Evolutionary conservation across 2,113 vertebrate genomes (phyloP), one percentile per base, ranked within the genome.

Genomic region (Lepisosteus osseus): DNA sequence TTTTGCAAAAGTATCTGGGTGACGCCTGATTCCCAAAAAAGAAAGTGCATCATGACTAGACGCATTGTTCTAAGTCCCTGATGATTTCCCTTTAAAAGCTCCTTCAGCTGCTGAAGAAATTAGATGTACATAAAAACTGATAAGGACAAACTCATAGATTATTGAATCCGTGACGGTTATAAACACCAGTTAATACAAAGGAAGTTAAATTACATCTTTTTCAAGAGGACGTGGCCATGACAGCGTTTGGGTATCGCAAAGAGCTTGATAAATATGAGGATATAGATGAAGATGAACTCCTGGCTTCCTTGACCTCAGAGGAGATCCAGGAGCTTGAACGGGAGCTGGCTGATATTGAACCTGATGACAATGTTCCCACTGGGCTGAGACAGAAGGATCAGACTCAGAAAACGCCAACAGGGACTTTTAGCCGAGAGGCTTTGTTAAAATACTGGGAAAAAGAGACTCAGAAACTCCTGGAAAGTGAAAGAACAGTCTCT

Each of bases 261-360:
- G 97, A 97, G 86, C 92, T 99, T 72, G 97, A 95, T 84, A 99
- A 98, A 87, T 99, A 99, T 56, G 97, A 98, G 83, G 96, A 97
- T 15, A 88, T 99, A 6, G 97, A 99, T n/a, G 97, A 99, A 83
- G 97, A 99, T 2, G 97, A 99, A 73, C 94, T 99, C 65, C 84
- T 99, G 0, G 95, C 97, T 69, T 97, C 96, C 13, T 92, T 99
- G 72, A 93, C 94, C 4, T 90, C 95, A 0, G 95, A 98, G 80
- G 97, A 99, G 90, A 86, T 99, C 76, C 94, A 95, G 69, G 96
- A 99, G 85, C 84, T 99, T 75, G 97, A 99, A 80, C 92, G 94
- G 76, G 97, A 99, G 82, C 75, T 99, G 54, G 91, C 87, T 6
- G 95, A 99, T 87, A 97, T 99, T 56, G 96, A 98, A 61, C 96